These are phyloP conservation scores for Apodemus agrarius DNA, from an alignment of 2,797 vertebrate species.

Conservation along the genomic window DNA sequence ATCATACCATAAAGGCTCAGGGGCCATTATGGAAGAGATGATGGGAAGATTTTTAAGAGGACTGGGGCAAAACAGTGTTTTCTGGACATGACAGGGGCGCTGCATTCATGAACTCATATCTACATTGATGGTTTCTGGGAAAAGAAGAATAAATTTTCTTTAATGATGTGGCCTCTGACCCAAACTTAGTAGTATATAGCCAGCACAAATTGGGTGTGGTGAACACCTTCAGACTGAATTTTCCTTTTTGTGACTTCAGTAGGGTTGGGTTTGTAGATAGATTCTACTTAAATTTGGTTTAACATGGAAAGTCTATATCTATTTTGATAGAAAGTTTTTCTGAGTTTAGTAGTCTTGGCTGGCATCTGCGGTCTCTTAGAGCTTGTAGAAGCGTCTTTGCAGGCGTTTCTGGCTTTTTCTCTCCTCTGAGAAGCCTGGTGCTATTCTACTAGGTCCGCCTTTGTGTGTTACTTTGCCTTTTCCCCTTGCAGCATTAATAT, in stretches of 20 bases:
- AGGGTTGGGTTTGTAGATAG: background rate
- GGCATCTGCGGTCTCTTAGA: background rate
- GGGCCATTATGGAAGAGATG: background rate
- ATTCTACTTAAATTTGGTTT: background rate
- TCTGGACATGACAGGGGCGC: background rate
- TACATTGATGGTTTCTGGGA: background rate
- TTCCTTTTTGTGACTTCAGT: background rate
- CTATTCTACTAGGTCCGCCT: background rate
- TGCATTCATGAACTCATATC: background rate
- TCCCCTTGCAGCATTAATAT: background rate
- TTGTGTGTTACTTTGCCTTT: background rate
- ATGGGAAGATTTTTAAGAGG: background rate
- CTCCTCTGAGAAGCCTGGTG: background rate
- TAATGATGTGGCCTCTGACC: background rate
- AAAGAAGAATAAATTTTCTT: background rate
- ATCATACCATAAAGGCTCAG: background rate
- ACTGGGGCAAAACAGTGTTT: background rate
- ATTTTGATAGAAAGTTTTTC: background rate
- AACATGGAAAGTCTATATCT: background rate
- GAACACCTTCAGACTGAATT: too few relatives aligned
- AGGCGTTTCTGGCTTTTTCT: background rate
- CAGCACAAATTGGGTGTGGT: too few relatives aligned
- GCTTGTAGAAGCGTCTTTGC: background rate
- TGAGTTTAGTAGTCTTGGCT: background rate
- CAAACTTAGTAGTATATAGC: background rate